phyloP scores from a whole-genome alignment of 1,140 invertebrate genomes.

The Chymomyza costata region DNA sequence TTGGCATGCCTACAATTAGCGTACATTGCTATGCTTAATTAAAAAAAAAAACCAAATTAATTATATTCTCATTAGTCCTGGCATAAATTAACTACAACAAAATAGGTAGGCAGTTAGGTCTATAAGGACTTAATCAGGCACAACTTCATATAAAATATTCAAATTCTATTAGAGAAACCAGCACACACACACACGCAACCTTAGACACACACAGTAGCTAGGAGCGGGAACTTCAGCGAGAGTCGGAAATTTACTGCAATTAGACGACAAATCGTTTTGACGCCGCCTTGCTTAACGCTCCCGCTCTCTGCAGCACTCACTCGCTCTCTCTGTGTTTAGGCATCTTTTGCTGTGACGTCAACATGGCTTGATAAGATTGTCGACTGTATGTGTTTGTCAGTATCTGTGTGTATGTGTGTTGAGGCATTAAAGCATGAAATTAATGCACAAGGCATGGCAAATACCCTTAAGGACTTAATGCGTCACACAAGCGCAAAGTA shows the following conservation, averaged over 20 bases:
- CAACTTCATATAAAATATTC: conserved; percentile 33
- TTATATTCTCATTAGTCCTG: too few relatives aligned
- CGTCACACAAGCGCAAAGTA: conserved; percentile 10
- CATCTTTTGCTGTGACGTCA: conserved; percentile 44
- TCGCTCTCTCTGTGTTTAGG: conserved; percentile 14
- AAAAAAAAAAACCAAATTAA: too few relatives aligned
- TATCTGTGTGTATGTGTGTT: conserved; percentile 20
- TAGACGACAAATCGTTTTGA: conserved; percentile 44
- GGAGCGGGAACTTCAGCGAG: conserved; percentile 32
- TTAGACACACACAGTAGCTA: conserved; percentile 3
- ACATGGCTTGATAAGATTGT: conserved; percentile 4
- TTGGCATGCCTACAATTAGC: too few relatives aligned
- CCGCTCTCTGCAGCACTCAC: background rate
- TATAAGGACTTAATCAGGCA: conserved; percentile 38
- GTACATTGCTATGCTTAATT: too few relatives aligned
- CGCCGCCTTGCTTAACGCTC: conserved; percentile 11
- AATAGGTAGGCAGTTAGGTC: too few relatives aligned
- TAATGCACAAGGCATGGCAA: conserved; percentile 47
- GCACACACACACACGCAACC: background rate
- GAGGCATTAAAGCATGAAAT: conserved; percentile 52
- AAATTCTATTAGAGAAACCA: conserved; percentile 36
- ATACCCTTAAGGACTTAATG: conserved; percentile 44
- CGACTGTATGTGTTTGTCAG: background rate
- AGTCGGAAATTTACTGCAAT: conserved; percentile 43
- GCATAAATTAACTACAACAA: too few relatives aligned